A percentile compares a stretch with the other conserved stretches of the same genome.
These are phyloP conservation scores for Mythimna impura DNA, from an alignment of 2,888 invertebrate genomes.

Conservation along the genomic window DNA sequence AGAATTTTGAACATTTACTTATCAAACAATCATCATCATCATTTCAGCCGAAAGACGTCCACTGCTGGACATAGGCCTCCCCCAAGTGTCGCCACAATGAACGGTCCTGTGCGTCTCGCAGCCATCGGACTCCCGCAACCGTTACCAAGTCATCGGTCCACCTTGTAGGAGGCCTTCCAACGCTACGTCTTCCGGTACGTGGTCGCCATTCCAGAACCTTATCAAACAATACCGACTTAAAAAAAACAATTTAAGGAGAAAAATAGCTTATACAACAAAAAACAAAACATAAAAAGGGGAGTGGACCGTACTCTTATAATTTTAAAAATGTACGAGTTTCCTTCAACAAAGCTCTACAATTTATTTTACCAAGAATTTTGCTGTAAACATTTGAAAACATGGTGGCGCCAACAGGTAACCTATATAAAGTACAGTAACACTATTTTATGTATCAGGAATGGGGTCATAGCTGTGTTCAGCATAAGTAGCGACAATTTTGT, in stretches of 20 bases:
- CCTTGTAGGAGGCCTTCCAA: too few relatives aligned
- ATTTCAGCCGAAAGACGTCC: too few relatives aligned
- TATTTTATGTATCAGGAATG: constrained; percentile 46
- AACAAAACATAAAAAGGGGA: neutral
- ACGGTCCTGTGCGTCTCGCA: too few relatives aligned
- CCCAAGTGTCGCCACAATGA: too few relatives aligned
- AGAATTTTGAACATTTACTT: neutral
- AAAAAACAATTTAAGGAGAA: neutral
- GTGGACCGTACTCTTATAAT: constrained; percentile 10
- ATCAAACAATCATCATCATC: neutral
- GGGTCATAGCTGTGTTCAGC: constrained; percentile 53
- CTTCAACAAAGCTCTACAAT: constrained; percentile 32
- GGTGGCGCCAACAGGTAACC: constrained; percentile 38
- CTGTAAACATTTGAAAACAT: constrained; percentile 39
- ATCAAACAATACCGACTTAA: neutral
- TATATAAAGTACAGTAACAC: constrained; percentile 22
- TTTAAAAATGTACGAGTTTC: constrained; percentile 3
- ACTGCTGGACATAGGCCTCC: too few relatives aligned
- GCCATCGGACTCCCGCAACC: too few relatives aligned
- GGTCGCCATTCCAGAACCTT: too few relatives aligned
- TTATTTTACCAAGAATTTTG: constrained; percentile 24
- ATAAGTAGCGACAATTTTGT: constrained; percentile 66
- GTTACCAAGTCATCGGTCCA: too few relatives aligned
- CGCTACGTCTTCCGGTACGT: too few relatives aligned
- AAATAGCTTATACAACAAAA: neutral